Conservation (phyloP, 2,797 vertebrate species). For the Bufotes viridis region DNA sequence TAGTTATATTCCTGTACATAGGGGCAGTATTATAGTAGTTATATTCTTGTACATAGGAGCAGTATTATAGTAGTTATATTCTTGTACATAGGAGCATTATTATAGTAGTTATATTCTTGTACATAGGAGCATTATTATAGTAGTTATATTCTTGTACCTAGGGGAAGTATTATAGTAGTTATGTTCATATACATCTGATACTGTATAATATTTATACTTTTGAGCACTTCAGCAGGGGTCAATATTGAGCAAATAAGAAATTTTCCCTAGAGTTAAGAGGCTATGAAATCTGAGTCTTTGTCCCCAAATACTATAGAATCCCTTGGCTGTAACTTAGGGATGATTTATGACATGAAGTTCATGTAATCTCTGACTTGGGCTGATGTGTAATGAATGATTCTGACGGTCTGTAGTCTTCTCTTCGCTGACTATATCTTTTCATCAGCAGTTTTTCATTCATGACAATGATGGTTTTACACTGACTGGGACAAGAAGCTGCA, state of each 20-base stretch:
- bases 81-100: background rate
- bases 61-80: slow-evolving; percentile 10
- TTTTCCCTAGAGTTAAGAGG: no score
- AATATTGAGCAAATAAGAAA: no score
- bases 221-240: no score
- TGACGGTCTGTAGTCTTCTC: background rate
- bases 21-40: background rate
- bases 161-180: background rate
- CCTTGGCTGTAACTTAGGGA: background rate
- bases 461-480: background rate
- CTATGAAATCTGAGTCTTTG: no score
- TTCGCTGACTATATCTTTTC: background rate
- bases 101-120: slow-evolving; percentile 17
- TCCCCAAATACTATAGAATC: no score
- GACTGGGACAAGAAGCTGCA: background rate
- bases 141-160: slow-evolving; percentile 11
- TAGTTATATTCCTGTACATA: background rate
- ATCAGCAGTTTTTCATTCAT: background rate
- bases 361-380: background rate
- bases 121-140: slow-evolving; percentile 6
- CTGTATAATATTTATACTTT: no score
- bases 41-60: slow-evolving; percentile 5
- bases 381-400: background rate
- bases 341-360: background rate
- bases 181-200: background rate